These are phyloP conservation scores for Sorex maritimensis DNA, from an alignment of 2,797 vertebrate genomes.

Conservation along the genomic window DNA sequence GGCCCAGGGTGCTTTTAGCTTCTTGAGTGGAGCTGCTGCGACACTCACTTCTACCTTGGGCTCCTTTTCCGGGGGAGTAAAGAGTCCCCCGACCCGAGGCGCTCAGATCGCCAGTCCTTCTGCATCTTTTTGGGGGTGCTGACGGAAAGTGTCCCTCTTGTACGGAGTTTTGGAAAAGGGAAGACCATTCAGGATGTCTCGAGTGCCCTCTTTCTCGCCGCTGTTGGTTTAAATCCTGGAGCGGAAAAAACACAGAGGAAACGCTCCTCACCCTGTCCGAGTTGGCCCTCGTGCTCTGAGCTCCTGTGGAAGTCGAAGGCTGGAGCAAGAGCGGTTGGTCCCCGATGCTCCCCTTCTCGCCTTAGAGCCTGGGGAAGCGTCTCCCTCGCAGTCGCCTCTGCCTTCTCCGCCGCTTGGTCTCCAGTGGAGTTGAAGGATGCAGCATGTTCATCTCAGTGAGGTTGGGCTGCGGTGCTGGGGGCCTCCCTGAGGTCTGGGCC, in stretches of 20 bases:
- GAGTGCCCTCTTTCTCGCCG: too few relatives aligned
- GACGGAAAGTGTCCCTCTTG: accelerated
- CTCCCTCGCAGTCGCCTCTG: neutral
- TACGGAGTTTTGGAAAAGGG: neutral
- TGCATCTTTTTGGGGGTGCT: neutral
- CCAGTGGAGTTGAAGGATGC: neutral
- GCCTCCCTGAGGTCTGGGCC: neutral
- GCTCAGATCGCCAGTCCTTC: neutral
- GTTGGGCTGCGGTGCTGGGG: neutral
- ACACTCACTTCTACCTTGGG: too few relatives aligned
- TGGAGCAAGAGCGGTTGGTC: neutral
- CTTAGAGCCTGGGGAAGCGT: neutral
- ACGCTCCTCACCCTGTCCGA: too few relatives aligned
- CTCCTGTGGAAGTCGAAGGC: neutral
- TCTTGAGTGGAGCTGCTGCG: too few relatives aligned
- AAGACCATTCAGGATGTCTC: neutral
- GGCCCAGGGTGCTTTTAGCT: too few relatives aligned
- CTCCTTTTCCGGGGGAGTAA: neutral
- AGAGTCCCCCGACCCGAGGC: too few relatives aligned
- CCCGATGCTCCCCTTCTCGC: neutral
- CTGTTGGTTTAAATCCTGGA: neutral
- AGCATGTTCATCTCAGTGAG: neutral
- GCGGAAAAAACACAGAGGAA: neutral
- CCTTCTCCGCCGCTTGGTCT: neutral
- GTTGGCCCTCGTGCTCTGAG: neutral